Evolutionary conservation across 2,888 invertebrate species (phyloP).

Genomic region (Cosmorhoe ocellata): DNA sequence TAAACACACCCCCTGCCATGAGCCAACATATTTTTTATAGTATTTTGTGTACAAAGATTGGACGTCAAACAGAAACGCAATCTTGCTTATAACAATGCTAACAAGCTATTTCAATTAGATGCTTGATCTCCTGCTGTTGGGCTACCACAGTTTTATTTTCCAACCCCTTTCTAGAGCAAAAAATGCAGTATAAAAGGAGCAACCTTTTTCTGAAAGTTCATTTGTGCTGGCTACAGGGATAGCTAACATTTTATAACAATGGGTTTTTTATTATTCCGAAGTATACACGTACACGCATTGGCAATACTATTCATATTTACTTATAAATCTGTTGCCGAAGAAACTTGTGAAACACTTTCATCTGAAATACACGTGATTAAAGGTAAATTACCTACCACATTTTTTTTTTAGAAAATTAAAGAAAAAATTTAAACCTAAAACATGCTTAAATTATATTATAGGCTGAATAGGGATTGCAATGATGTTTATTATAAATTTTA

Average conservation of each 20-base stretch:
- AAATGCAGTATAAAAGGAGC: slow-evolving; percentile 23
- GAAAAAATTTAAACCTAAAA: too few species aligned
- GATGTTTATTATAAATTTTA: too few species aligned
- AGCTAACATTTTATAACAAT: slow-evolving; percentile 9
- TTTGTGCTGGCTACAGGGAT: slow-evolving; percentile 6
- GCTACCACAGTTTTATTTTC: slow-evolving; percentile 25
- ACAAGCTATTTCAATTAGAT: slow-evolving; percentile 38
- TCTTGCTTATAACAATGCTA: not conserved
- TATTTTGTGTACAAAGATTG: too few species aligned
- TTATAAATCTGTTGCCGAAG: slow-evolving; percentile 73
- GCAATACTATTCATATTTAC: slow-evolving; percentile 37
- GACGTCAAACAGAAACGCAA: not conserved
- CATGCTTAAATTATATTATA: too few species aligned
- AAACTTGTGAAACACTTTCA: slow-evolving; percentile 92
- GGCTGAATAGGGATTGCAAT: too few species aligned
- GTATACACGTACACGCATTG: slow-evolving; percentile 32
- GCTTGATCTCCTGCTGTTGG: slow-evolving; percentile 36
- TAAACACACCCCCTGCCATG: slow-evolving; percentile 38
- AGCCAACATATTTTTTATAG: not conserved
- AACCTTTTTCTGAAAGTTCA: slow-evolving; percentile 12
- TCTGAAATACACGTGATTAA: slow-evolving; percentile 94
- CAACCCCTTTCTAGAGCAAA: not conserved
- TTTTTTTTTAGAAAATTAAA: too few species aligned
- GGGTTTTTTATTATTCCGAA: slow-evolving; percentile 33
- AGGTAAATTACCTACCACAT: slow-evolving; percentile 76